Conservation (phyloP, 1,140 invertebrate genomes). For the Drosophila kohkoa region DNA sequence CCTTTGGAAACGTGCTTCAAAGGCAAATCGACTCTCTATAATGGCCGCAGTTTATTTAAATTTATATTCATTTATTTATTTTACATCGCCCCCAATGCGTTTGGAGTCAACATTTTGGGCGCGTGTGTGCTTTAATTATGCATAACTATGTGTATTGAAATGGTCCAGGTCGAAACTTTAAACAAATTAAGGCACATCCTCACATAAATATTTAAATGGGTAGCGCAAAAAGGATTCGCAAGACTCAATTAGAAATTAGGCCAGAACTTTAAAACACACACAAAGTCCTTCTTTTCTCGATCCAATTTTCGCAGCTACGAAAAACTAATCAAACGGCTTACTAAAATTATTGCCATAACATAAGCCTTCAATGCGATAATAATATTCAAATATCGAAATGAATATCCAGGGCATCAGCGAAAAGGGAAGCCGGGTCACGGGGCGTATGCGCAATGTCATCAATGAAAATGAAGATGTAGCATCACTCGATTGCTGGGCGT, state of each 20-base stretch:
- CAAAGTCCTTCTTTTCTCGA: background rate
- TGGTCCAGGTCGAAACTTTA: slow-evolving; percentile 34
- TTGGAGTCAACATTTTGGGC: slow-evolving; percentile 49
- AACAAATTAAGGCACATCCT: slow-evolving; percentile 41
- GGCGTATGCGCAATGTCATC: slow-evolving; percentile 58
- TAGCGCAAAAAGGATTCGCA: background rate
- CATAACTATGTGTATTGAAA: slow-evolving; percentile 58
- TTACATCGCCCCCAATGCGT: slow-evolving; percentile 14
- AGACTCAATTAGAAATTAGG: slow-evolving; percentile 34
- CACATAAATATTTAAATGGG: slow-evolving; percentile 43
- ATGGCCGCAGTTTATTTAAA: slow-evolving; percentile 51
- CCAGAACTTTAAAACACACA: slow-evolving; percentile 3
- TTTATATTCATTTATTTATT: slow-evolving; percentile 46
- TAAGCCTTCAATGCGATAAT: slow-evolving; percentile 39
- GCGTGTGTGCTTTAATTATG: slow-evolving; percentile 61
- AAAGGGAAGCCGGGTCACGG: slow-evolving; percentile 24
- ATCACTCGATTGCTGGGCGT: slow-evolving; percentile 56
- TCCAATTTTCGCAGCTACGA: slow-evolving; percentile 24
- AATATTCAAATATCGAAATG: slow-evolving; percentile 51
- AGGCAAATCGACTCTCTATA: slow-evolving; percentile 35
- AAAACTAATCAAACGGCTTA: slow-evolving; percentile 40
- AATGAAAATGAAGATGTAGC: slow-evolving; percentile 69
- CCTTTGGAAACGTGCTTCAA: slow-evolving; percentile 53
- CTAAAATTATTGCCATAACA: slow-evolving; percentile 33
- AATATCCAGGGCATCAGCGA: background rate